Base-by-base conservation (phyloP, 1,140 invertebrate species). In the Tetragnatha versicolor region DNA sequence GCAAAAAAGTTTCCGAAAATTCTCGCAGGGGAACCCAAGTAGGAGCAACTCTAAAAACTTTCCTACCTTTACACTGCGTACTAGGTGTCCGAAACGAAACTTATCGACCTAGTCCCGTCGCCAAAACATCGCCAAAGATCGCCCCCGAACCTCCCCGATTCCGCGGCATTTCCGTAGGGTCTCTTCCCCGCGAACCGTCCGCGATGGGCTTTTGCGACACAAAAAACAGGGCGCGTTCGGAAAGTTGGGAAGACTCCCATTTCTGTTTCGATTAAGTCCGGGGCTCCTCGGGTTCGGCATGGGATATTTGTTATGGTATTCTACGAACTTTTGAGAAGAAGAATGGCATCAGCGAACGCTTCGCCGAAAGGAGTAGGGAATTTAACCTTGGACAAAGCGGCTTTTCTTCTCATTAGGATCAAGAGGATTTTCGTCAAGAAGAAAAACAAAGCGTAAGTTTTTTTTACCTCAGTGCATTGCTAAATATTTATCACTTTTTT, bases 381-480 rank as follows among this genome's bases (percentile, higher is more conserved):
- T 35, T 63, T 81, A 37, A 82, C 81, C 7, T 65, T 82, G 82
- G 82, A 82, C 80, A 81, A 81, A 79, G 93, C 93, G 47, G 94
- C 94, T 27, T 95, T 96, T 86, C 88, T 96, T 20, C 89, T 96
- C 72, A 88, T 96, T 72, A 87, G 93, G 80, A 93, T 95, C 49
- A 94, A 94, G 84, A 91, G 92, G 84, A 93, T 93, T 29, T 95
- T 96, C 86, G 93, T 93, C 86, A 95, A 94, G 88, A 95, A 94
- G 85, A 91, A 94, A 75, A 79, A 79, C 14, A 92, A 93, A 86
- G 91, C 91, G 91, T 88, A 80, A 85, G 83, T 73, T 29, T 31
- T n/a, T 53, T 9, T 47, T n/a, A n/a, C n/a, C n/a, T n/a, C n/a
- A n/a, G n/a, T n/a, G n/a, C n/a, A n/a, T n/a, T n/a, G n/a, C n/a